Percentiles rank a stretch among this genome's conserved stretches.
Conservation (phyloP, 2,888 invertebrate genomes). For the Pseudococcus jackbeardsleyi region DNA sequence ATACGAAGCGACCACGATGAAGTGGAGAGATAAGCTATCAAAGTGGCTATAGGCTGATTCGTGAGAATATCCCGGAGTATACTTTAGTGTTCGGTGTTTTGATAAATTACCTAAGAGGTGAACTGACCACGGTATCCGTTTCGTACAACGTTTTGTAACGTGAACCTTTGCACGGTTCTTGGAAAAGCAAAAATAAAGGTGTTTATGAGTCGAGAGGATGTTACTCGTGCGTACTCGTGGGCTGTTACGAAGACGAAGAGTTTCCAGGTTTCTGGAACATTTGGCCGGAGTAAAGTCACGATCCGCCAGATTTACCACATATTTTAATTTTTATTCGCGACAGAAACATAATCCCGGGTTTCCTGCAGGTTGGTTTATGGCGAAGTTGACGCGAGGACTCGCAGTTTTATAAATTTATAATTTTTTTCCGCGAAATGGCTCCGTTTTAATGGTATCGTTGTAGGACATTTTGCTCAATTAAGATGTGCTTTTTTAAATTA, state of each 20-base stretch:
- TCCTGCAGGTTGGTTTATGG: background rate
- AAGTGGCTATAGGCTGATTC: background rate
- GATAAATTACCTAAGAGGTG: background rate
- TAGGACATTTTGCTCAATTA: no score
- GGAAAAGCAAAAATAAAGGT: slow-evolving; percentile 2
- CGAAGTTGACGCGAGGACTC: background rate
- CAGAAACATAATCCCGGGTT: slow-evolving; percentile 30
- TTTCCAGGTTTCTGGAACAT: slow-evolving; percentile 37
- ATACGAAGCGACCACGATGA: background rate
- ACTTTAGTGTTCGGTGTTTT: background rate
- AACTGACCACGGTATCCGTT: slow-evolving; percentile 22
- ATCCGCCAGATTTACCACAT: slow-evolving; percentile 15
- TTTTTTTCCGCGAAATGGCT: background rate
- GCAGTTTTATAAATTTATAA: background rate
- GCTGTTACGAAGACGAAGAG: background rate
- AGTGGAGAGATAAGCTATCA: background rate
- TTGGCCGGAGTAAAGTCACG: slow-evolving; percentile 29
- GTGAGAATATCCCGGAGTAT: background rate
- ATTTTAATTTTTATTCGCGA: slow-evolving; percentile 43
- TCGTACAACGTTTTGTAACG: background rate
- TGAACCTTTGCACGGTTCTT: background rate
- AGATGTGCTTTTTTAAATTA: no score
- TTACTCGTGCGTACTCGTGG: background rate
- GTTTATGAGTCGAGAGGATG: slow-evolving; percentile 25
- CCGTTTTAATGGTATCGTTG: no score